Conservation (phyloP, 1,140 invertebrate genomes). For the Hylaeus volcanicus region DNA sequence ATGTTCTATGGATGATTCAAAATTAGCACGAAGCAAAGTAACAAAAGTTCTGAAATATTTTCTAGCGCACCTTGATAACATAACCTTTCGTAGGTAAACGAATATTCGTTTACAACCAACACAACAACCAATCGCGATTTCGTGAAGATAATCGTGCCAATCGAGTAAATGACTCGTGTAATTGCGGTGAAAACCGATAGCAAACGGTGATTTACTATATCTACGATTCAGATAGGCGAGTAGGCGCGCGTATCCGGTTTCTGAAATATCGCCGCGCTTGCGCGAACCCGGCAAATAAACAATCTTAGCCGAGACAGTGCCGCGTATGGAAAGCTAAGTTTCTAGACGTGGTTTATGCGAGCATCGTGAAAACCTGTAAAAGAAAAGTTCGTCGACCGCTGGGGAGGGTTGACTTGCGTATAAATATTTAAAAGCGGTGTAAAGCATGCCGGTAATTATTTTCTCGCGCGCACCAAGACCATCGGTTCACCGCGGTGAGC, state of each 20-base stretch:
- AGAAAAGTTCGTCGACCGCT: conserved; percentile 8
- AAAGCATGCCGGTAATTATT: conserved; percentile 2
- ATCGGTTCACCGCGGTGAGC: no score
- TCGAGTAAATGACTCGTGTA: background rate
- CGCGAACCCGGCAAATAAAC: conserved; percentile 15
- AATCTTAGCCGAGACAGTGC: conserved; percentile 15
- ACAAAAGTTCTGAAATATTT: no score
- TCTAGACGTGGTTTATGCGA: background rate
- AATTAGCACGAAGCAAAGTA: no score
- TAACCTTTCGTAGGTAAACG: no score
- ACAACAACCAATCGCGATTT: background rate
- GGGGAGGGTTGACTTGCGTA: background rate
- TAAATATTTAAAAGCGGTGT: conserved; percentile 35
- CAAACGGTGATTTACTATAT: background rate
- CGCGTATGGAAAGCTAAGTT: background rate
- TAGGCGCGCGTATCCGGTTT: background rate
- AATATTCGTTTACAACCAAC: background rate
- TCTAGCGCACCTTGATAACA: no score
- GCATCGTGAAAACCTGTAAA: conserved; percentile 24
- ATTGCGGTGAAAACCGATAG: background rate
- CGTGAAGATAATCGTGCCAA: background rate
- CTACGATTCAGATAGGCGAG: conserved; percentile 8
- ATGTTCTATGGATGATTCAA: no score
- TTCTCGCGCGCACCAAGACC: background rate
- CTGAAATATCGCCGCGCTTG: no score